Evolutionary conservation across 1,140 invertebrate genomes (phyloP).

Genomic region (Semibalanus balanoides): DNA sequence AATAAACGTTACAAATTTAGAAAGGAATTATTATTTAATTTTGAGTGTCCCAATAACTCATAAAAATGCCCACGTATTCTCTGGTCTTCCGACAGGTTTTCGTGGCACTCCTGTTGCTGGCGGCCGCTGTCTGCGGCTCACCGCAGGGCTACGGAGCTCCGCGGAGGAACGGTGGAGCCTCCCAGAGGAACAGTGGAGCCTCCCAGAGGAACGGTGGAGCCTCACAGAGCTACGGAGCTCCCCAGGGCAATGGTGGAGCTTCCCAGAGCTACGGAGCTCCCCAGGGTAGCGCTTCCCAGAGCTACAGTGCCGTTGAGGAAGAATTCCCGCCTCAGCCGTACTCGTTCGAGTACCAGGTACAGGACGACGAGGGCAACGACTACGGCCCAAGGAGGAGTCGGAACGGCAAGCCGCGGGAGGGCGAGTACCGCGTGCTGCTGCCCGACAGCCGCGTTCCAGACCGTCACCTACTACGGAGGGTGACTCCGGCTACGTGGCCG

Average conservation of each 20-base stretch:
- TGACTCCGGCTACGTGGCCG: conserved; percentile 6
- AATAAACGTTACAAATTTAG: too few species aligned
- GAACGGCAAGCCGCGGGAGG: conserved; percentile 8
- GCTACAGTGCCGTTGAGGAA: background rate
- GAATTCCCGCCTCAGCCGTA: conserved; percentile 7
- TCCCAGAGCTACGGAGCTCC: background rate
- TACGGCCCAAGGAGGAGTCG: conserved; percentile 16
- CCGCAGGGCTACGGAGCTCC: background rate
- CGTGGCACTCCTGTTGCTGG: background rate
- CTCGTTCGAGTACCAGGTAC: conserved; percentile 7
- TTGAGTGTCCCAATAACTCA: too few species aligned
- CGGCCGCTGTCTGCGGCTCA: background rate
- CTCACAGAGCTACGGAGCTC: background rate
- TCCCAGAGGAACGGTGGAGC: background rate
- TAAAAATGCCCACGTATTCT: too few species aligned
- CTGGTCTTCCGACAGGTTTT: too few species aligned
- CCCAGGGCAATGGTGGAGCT: background rate
- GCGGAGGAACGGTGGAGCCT: background rate
- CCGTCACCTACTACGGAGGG: conserved; percentile 6
- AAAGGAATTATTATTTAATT: too few species aligned
- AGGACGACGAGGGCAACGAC: conserved; percentile 12
- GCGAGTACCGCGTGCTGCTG: conserved; percentile 9
- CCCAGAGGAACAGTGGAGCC: background rate
- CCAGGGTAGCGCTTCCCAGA: too few species aligned
- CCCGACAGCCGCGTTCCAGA: conserved; percentile 9